Conservation (phyloP, 2,888 invertebrate species). For the Tipula confusa region DNA sequence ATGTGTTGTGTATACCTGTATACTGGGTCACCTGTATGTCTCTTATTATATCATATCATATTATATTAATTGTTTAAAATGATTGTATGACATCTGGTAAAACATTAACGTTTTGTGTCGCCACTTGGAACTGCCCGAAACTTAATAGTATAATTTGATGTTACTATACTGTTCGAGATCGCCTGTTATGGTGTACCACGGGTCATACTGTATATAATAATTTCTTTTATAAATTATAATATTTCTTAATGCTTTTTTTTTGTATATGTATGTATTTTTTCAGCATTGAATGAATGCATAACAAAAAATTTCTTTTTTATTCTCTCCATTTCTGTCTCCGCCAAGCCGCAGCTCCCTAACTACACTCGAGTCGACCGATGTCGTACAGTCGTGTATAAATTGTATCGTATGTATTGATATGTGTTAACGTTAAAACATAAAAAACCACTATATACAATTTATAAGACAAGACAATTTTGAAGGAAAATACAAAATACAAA, state of each 20-base stretch:
- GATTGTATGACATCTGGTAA: too few relatives aligned
- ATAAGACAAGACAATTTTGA: slow-evolving; percentile 12
- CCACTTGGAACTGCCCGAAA: too few relatives aligned
- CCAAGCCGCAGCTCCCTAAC: not conserved
- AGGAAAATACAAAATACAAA: not conserved
- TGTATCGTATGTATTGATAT: not conserved
- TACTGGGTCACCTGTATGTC: too few relatives aligned
- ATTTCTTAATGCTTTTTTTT: not conserved
- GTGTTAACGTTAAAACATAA: not conserved
- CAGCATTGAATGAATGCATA: not conserved
- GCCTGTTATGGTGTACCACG: too few relatives aligned
- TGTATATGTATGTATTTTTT: not conserved
- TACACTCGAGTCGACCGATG: not conserved
- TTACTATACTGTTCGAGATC: too few relatives aligned
- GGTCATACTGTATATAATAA: too few relatives aligned
- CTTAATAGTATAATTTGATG: too few relatives aligned
- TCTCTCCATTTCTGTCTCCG: not conserved
- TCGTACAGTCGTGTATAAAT: not conserved
- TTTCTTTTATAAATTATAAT: slow-evolving; percentile 3
- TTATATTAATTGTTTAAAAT: too few relatives aligned
- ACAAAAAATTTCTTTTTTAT: not conserved
- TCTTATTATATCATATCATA: too few relatives aligned
- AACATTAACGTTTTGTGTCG: too few relatives aligned
- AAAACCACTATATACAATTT: not conserved
- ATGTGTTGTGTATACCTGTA: too few relatives aligned